Evolutionary conservation across 2,113 vertebrate species (phyloP).

Genomic region (Boulengeromyrus knoepffleri): DNA sequence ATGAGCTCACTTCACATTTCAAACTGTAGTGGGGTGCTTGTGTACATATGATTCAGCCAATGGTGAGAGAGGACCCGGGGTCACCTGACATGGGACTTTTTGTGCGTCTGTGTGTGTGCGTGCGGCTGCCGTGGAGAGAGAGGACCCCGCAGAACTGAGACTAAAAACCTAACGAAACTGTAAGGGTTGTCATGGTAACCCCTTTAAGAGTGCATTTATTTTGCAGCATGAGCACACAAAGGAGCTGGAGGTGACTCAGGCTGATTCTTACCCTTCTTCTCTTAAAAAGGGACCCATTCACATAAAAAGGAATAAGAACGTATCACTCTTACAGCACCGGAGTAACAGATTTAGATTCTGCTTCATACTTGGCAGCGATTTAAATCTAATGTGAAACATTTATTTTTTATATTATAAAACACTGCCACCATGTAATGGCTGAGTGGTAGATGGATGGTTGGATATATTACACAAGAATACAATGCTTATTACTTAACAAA

Average conservation of each 20-base stretch:
- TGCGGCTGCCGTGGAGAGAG: neutral
- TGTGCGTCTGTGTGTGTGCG: neutral
- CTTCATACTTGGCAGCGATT: neutral
- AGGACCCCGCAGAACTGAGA: neutral
- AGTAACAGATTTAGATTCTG: neutral
- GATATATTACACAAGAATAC: neutral
- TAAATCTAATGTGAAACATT: neutral
- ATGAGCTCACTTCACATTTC: constrained; percentile 50
- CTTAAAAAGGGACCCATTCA: neutral
- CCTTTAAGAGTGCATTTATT: constrained; percentile 2
- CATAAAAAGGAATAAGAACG: neutral
- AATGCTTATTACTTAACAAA: neutral
- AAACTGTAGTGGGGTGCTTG: constrained; percentile 47
- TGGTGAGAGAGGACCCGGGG: constrained; percentile 27
- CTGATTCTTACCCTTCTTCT: neutral
- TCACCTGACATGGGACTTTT: constrained; percentile 55
- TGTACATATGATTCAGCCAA: constrained; percentile 67
- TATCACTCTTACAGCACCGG: neutral
- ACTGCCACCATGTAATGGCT: neutral
- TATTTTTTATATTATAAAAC: neutral
- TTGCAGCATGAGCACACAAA: neutral
- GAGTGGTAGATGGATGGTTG: neutral
- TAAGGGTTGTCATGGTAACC: constrained; percentile 5
- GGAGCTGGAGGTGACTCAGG: neutral
- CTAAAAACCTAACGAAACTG: neutral